Evolutionary conservation across 2,888 invertebrate genomes (phyloP).

Genomic region (Cataglyphis albicans): DNA sequence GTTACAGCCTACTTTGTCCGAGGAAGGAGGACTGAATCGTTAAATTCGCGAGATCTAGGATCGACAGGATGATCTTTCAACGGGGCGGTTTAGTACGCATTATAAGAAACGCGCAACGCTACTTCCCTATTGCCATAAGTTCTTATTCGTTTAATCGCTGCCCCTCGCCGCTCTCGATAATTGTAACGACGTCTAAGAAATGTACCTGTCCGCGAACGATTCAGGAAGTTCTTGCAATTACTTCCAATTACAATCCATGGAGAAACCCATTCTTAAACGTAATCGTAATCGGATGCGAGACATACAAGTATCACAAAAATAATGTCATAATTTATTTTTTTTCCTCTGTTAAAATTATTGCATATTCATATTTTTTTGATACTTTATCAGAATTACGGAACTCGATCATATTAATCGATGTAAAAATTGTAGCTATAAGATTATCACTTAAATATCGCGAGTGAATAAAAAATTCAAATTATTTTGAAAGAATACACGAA

Average conservation of each 20-base stretch:
- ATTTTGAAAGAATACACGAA: not conserved
- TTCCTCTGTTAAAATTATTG: not conserved
- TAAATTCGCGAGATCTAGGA: conserved; percentile 65
- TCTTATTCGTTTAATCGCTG: conserved; percentile 70
- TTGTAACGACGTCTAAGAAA: conserved; percentile 66
- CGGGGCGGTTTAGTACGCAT: conserved; percentile 75
- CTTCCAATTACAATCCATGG: conserved; percentile 54
- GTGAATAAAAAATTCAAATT: not conserved
- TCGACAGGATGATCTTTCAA: conserved; percentile 69
- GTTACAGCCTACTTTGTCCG: conserved; percentile 70
- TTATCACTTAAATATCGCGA: not conserved
- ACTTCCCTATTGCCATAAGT: conserved; percentile 77
- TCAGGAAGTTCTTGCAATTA: conserved; percentile 64
- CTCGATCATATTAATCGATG: not conserved
- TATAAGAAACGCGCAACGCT: conserved; percentile 73
- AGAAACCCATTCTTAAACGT: conserved; percentile 31
- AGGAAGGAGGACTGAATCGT: conserved; percentile 69
- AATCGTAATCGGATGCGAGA: conserved; percentile 33
- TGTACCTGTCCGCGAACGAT: conserved; percentile 63
- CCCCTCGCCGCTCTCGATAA: conserved; percentile 59
- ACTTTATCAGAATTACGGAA: not conserved
- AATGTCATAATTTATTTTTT: conserved; percentile 13
- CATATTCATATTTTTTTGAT: not conserved
- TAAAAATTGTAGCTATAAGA: not conserved
- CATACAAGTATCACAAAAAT: not conserved